A percentile compares a stretch with the other conserved stretches of the same genome.
Evolutionary conservation across 2,113 vertebrate genomes (phyloP).

Genomic region (Muntiacus muntjak): DNA sequence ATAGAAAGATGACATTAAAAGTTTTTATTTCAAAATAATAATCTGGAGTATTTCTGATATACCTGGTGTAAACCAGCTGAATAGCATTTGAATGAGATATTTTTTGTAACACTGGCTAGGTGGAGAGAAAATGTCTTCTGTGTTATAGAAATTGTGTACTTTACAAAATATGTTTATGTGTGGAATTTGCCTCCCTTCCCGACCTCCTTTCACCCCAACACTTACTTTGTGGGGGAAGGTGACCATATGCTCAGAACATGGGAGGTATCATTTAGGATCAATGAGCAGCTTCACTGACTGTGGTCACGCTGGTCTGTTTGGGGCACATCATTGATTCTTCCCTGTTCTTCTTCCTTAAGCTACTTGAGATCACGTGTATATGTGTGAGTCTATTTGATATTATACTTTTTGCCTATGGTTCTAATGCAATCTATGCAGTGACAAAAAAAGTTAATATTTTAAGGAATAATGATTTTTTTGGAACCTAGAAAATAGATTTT

Average conservation of each 20-base stretch:
- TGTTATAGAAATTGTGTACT: background rate
- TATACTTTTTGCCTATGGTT: background rate
- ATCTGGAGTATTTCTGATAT: background rate
- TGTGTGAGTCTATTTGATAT: background rate
- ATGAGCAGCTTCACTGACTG: background rate
- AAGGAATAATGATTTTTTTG: background rate
- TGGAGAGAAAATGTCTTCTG: background rate
- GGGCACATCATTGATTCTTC: background rate
- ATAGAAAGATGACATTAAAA: background rate
- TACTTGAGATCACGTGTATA: background rate
- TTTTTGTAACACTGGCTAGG: background rate
- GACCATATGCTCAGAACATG: background rate
- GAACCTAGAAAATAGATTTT: background rate
- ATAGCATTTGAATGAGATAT: background rate
- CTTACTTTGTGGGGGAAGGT: background rate
- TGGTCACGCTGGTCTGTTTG: background rate
- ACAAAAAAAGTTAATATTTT: background rate
- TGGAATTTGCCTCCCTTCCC: background rate
- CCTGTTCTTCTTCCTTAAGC: background rate
- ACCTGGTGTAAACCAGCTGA: background rate
- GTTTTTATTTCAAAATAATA: background rate
- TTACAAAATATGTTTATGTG: background rate
- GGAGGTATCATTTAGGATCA: background rate
- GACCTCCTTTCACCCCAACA: accelerated
- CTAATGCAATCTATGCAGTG: background rate